Percentiles rank a stretch among this genome's conserved stretches.
Evolutionary conservation across 2,797 vertebrate species (phyloP).

Genomic region (Phylloscopus collybita): DNA sequence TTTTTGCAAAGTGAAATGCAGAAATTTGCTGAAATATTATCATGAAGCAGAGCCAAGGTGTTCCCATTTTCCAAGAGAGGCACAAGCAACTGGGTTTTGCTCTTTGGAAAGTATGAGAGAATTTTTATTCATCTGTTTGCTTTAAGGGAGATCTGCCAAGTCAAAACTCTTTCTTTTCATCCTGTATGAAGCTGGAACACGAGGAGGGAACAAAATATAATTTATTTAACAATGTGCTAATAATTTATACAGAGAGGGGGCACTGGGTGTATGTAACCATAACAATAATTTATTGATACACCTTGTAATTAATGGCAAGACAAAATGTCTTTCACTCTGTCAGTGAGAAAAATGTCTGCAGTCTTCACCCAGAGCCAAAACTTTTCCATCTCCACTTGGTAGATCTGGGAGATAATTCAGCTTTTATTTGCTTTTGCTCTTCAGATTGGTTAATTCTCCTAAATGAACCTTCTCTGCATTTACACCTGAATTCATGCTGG

Average conservation of each 20-base stretch:
- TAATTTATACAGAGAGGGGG: neutral
- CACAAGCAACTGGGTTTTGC: slow-evolving; percentile 34
- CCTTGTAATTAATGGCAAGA: neutral
- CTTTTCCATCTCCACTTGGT: neutral
- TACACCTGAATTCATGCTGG: neutral
- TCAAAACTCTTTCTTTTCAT: slow-evolving; percentile 14
- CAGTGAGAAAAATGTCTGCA: neutral
- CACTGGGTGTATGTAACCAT: neutral
- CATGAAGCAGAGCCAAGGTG: slow-evolving; percentile 38
- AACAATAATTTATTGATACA: neutral
- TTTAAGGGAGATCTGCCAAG: slow-evolving; percentile 67
- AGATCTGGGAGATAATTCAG: neutral
- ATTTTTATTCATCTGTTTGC: slow-evolving; percentile 73
- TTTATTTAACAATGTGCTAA: neutral
- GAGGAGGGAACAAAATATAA: neutral
- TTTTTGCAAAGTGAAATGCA: slow-evolving; percentile 3
- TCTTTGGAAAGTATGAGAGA: slow-evolving; percentile 70
- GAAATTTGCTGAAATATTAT: slow-evolving; percentile 9
- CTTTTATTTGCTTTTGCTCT: neutral
- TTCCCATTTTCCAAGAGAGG: slow-evolving; percentile 44
- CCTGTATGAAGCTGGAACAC: neutral
- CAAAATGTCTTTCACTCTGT: neutral
- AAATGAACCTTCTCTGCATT: neutral
- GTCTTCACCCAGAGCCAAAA: neutral
- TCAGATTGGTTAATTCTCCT: neutral